These are phyloP conservation scores for Oncopeltus fasciatus DNA, from an alignment of 1,140 invertebrate genomes.

Conservation along the genomic window DNA sequence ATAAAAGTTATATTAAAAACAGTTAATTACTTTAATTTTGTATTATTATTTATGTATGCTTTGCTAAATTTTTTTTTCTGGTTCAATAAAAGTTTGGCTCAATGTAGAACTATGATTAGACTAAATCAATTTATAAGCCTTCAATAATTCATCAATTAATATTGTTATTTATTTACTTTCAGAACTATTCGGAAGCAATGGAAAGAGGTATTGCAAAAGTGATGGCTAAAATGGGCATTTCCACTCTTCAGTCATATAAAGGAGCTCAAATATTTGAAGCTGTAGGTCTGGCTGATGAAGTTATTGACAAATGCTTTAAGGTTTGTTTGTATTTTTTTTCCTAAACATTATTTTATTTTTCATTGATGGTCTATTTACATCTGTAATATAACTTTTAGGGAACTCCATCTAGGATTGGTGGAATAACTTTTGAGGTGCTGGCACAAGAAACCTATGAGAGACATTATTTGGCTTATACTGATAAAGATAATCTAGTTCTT, in stretches of 20 bases:
- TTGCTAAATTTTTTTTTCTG: too few relatives aligned
- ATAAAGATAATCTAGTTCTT: constrained; percentile 63
- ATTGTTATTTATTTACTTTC: constrained; percentile 5
- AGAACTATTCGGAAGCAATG: constrained; percentile 55
- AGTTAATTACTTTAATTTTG: too few relatives aligned
- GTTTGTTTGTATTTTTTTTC: constrained; percentile 26
- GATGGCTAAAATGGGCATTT: constrained; percentile 99
- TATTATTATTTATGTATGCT: too few relatives aligned
- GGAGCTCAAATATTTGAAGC: constrained; percentile 99
- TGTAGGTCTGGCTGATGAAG: constrained; percentile 81
- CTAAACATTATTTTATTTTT: too few relatives aligned
- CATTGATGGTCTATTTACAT: too few relatives aligned
- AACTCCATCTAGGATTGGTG: constrained; percentile 88
- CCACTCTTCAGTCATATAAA: constrained; percentile 97
- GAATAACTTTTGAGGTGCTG: constrained; percentile 76
- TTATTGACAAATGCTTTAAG: constrained; percentile 89
- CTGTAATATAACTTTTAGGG: too few relatives aligned
- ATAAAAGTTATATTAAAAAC: too few relatives aligned
- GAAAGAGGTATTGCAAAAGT: constrained; percentile 75
- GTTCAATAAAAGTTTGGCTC: too few relatives aligned
- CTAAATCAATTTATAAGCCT: too few relatives aligned
- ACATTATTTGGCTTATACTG: constrained; percentile 64
- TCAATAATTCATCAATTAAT: too few relatives aligned
- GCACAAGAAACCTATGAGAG: constrained; percentile 76
- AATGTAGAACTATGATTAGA: too few relatives aligned